A percentile compares a stretch with the other conserved stretches of the same genome.
phyloP scores from a whole-genome alignment of 2,888 invertebrate species.

The Enoplolaimus lenunculus region DNA sequence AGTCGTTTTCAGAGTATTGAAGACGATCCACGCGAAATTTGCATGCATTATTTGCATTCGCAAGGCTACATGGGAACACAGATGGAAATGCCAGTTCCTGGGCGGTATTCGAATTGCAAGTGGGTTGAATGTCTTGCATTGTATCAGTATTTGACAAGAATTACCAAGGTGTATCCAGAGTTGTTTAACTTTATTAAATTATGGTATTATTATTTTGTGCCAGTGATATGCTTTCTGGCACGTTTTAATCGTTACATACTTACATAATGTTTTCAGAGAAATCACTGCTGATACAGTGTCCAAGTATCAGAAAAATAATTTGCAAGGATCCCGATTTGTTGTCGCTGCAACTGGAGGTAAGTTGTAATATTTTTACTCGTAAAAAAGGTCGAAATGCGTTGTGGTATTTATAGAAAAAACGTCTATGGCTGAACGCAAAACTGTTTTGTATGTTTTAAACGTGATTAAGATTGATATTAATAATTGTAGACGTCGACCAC shows the following conservation, averaged over 20 bases:
- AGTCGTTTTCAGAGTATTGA: conserved; percentile 5
- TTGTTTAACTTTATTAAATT: too few species aligned
- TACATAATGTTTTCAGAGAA: neutral
- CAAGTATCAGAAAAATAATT: neutral
- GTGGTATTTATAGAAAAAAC: too few species aligned
- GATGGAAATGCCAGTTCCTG: neutral
- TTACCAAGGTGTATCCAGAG: too few species aligned
- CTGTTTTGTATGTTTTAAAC: too few species aligned
- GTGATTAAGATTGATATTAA: too few species aligned
- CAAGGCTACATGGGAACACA: conserved; percentile 3
- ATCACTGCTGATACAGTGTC: neutral
- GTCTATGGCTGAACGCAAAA: too few species aligned
- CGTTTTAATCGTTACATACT: neutral
- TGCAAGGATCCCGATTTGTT: conserved; percentile 11
- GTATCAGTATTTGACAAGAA: too few species aligned
- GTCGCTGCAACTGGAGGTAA: conserved; percentile 9
- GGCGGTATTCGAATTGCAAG: neutral
- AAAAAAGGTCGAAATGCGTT: too few species aligned
- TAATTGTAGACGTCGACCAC: conserved; percentile 14
- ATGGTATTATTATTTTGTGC: too few species aligned
- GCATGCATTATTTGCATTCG: conserved; percentile 4
- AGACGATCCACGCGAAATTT: conserved; percentile 12
- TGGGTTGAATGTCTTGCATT: too few species aligned
- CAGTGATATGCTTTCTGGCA: too few species aligned
- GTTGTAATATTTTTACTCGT: neutral